Percentiles rank a stretch among this genome's conserved stretches.
Evolutionary conservation across 2,113 vertebrate genomes (phyloP).

Genomic region (Hassar affinis): DNA sequence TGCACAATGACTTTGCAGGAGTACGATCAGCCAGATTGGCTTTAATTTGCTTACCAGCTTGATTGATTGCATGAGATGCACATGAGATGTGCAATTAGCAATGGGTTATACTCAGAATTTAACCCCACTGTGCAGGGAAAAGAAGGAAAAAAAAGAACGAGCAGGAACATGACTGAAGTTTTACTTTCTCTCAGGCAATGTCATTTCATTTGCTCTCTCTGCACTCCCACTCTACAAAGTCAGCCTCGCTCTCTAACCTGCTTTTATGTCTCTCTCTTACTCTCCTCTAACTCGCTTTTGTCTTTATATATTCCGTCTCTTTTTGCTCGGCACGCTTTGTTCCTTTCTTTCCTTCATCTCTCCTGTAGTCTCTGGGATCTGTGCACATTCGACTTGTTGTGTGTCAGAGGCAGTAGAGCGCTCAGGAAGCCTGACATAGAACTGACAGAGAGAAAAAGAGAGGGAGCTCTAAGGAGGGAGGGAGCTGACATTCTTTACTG

Average conservation of each 20-base stretch:
- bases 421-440: not conserved
- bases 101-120: not conserved
- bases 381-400: not conserved
- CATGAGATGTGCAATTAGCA: not conserved
- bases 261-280: not conserved
- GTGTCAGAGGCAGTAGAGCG: conserved; percentile 4
- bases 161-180: conserved; percentile 14
- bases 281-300: conserved; percentile 3
- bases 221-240: not conserved
- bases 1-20: conserved; percentile 13
- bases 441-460: not conserved
- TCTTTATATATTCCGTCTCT: conserved; percentile 1
- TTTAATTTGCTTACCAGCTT: conserved; percentile 6
- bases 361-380: conserved; percentile 3
- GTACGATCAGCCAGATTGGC: not conserved
- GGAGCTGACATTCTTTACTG: not conserved
- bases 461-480: not conserved
- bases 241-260: conserved; percentile 44
- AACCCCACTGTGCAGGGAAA: not conserved
- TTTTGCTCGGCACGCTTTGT: not conserved
- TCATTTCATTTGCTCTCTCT: conserved; percentile 14
- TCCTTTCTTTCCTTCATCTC: conserved; percentile 22
- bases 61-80: not conserved
- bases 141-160: not conserved
- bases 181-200: not conserved